Base-by-base conservation (phyloP, 2,888 invertebrate genomes). In the Branchellion lobata region DNA sequence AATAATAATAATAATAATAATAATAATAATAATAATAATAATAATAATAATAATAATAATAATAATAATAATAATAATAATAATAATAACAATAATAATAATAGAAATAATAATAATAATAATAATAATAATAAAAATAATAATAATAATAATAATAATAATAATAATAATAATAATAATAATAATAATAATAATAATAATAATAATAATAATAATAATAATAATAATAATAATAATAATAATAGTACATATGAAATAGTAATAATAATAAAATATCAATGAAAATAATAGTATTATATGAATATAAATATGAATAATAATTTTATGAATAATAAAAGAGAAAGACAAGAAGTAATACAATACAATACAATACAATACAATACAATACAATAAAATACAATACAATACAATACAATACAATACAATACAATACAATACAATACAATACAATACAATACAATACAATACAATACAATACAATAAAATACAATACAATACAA, bases 41-140 rank as follows among this genome's bases (percentile, higher is more conserved):
- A 73, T 33, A 31, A 73, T 31, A 31, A n/a, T 31, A 36, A 73
- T 21, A 36, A 73, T 74, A 34, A 18, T 78, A 31, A 78, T 78
- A 24, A n/a, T 78, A 31, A n/a, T 78, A 36, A 73, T 78, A 71
- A 73, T 78, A 71, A 73, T 78, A 71, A 73, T 74, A 34, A 73
- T 78, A 71, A 73, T 74, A 71, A 73, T 74, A 34, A 73, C 27
- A 34, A 29, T 74, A 34, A 73, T 74, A 71, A 29, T 74, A 71
- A 29, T 74, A 71, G 11, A 27, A 71, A 73, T 78, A 71, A 73
- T 78, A 71, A 73, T 78, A 71, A 73, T 78, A 71, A 73, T 78
- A 71, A 73, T 78, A 71, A 73, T 72, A 71, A 73, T 78, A 71
- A 73, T 72, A 34, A 73, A 18, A 71, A 24, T 74, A 71, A 73